Percentiles rank a stretch among this genome's conserved stretches.
Evolutionary conservation across 2,888 invertebrate genomes (phyloP).

Genomic region (Chrysopilus asiliformis): DNA sequence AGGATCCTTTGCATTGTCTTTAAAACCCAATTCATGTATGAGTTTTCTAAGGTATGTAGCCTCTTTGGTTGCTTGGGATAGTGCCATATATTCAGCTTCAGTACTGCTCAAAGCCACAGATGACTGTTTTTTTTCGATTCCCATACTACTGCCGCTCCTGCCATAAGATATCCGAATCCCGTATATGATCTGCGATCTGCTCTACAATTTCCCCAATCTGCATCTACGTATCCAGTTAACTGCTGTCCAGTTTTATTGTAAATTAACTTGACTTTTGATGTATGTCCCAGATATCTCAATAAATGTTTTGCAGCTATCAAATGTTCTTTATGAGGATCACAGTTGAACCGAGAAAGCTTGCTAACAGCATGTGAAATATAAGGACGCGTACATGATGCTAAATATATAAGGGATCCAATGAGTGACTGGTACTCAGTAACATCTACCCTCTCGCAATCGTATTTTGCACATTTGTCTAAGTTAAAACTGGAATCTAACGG

Average conservation of each 20-base stretch:
- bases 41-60: slow-evolving; percentile 8
- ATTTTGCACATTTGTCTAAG: too few relatives aligned
- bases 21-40: slow-evolving; percentile 5
- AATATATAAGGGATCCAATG: slow-evolving; percentile 14
- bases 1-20: neutral
- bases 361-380: slow-evolving; percentile 11
- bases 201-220: slow-evolving; percentile 15
- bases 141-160: slow-evolving; percentile 12
- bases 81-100: too few relatives aligned
- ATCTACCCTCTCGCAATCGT: neutral
- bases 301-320: slow-evolving; percentile 15
- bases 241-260: slow-evolving; percentile 12
- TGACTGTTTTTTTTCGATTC: slow-evolving; percentile 14
- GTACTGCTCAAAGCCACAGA: too few relatives aligned
- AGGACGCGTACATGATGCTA: slow-evolving; percentile 10
- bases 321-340: slow-evolving; percentile 17
- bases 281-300: slow-evolving; percentile 15
- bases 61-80: slow-evolving; percentile 11
- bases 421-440: slow-evolving; percentile 8
- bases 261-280: slow-evolving; percentile 11
- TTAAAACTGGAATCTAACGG: slow-evolving; percentile 6
- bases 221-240: slow-evolving; percentile 15
- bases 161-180: too few relatives aligned
- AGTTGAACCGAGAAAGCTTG: slow-evolving; percentile 15
- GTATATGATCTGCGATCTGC: too few relatives aligned